phyloP scores from a whole-genome alignment of 2,797 vertebrate genomes.

The Capromys pilorides region DNA sequence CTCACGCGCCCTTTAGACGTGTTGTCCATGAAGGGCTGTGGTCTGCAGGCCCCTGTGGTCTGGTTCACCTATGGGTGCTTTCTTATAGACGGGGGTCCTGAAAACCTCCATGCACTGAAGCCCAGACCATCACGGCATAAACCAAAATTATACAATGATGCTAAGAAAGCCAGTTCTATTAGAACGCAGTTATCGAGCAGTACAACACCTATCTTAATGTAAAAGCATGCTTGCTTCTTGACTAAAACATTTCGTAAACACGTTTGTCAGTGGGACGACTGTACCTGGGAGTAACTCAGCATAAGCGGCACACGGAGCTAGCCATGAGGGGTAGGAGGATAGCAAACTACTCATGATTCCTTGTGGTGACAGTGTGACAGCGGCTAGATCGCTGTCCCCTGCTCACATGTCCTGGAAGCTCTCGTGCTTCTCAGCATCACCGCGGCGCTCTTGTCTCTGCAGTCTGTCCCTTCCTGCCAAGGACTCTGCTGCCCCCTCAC shows the following conservation, averaged over 20 bases:
- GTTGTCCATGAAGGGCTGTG: accelerated
- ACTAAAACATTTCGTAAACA: neutral
- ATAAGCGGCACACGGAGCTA: accelerated
- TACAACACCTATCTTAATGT: neutral
- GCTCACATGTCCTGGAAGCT: neutral
- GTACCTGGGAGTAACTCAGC: neutral
- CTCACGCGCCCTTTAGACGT: no score
- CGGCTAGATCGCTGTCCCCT: neutral
- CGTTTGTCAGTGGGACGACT: neutral
- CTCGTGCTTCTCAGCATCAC: accelerated
- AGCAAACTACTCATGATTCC: neutral
- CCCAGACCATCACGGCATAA: neutral
- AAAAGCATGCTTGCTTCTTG: neutral
- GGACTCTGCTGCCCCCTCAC: accelerated
- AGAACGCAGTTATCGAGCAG: neutral
- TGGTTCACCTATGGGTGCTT: neutral
- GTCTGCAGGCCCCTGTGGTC: neutral
- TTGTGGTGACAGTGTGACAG: neutral
- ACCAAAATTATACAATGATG: neutral
- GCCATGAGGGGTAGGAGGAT: neutral
- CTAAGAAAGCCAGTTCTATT: neutral
- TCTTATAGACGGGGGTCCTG: neutral
- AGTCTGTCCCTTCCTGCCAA: neutral
- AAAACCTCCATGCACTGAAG: neutral
- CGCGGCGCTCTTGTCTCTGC: accelerated